Evolutionary conservation across 2,113 vertebrate genomes (phyloP), one percentile per base, ranked within the genome.

Genomic region (Callorhinus ursinus): DNA sequence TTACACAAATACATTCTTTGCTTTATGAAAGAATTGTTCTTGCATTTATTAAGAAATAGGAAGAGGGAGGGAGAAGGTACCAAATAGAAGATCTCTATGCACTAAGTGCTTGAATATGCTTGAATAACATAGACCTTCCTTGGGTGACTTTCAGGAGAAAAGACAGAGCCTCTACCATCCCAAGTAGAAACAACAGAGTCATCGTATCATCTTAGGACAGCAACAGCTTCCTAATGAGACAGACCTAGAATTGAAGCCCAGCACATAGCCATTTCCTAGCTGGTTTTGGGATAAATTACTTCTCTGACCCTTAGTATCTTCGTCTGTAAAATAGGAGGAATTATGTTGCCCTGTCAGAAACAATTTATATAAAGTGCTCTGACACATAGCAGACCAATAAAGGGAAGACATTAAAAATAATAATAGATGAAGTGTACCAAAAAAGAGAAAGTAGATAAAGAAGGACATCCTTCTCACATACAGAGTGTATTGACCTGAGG

Each of bases 1-100:
- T 31, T 69, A 36, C 69, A 80, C 28, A 63, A 77, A 84, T 39
- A 46, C 19, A 63, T 42, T 33, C 18, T 93, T 92, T 90, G 13
- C 74, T 80, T 55, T 57, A 31, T 87, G 89, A 91, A 86, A 72
- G 65, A 92, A 53, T 36, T 87, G 22, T 79, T 57, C 13, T 72
- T 94, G 21, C 21, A 84, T 79, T 90, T 94, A 46, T 84, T n/a
- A 90, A 92, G 67, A 90, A 92, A 93, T 72, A 87, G 71, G 86
- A 83, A 74, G 7, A 1, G 16, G 28, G 4, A 13, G 26, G 19
- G 42, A 79, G 28, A 95, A 80, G 15, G 8, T 55, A 92, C 33
- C 55, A 82, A 42, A 33, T 22, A 61, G 16, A 28, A 90, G 59
- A 92, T 76, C 76, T 31, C 16, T 7, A n/a, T 19, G 36, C 33